Conservation (phyloP, 2,888 invertebrate species). For the Agonopterix subpropinquella region DNA sequence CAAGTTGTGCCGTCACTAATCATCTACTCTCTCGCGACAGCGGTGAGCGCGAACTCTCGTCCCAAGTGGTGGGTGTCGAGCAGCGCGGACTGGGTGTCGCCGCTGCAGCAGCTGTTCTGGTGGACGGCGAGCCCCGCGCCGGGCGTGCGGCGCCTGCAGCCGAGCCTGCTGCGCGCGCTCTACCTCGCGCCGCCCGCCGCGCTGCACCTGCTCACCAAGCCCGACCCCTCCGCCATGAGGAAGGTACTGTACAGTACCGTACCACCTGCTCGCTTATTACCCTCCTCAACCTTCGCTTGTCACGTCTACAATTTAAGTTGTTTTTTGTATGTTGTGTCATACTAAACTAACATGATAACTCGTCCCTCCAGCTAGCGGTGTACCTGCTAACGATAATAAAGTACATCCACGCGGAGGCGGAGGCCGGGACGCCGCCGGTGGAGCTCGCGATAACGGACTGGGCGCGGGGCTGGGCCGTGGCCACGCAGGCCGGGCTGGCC, state of each 20-base stretch:
- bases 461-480: slow-evolving; percentile 61
- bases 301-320: too few relatives aligned
- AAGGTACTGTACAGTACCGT: slow-evolving; percentile 46
- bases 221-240: slow-evolving; percentile 40
- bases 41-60: slow-evolving; percentile 27
- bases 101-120: slow-evolving; percentile 53
- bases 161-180: slow-evolving; percentile 48
- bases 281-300: too few relatives aligned
- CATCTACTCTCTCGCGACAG: slow-evolving; percentile 13
- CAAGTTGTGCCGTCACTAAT: too few relatives aligned
- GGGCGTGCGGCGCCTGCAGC: slow-evolving; percentile 40
- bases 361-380: slow-evolving; percentile 44
- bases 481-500: slow-evolving; percentile 46
- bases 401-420: slow-evolving; percentile 41
- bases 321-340: too few relatives aligned
- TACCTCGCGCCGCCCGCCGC: slow-evolving; percentile 45
- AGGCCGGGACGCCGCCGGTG: slow-evolving; percentile 26
- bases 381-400: slow-evolving; percentile 53
- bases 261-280: too few relatives aligned
- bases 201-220: slow-evolving; percentile 41
- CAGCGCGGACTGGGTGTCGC: slow-evolving; percentile 40
- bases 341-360: neutral
- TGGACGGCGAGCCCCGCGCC: slow-evolving; percentile 46
- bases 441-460: slow-evolving; percentile 61
- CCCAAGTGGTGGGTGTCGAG: slow-evolving; percentile 45